Evolutionary conservation across 2,888 invertebrate genomes (phyloP).

Genomic region (Eupithecia tripunctaria): DNA sequence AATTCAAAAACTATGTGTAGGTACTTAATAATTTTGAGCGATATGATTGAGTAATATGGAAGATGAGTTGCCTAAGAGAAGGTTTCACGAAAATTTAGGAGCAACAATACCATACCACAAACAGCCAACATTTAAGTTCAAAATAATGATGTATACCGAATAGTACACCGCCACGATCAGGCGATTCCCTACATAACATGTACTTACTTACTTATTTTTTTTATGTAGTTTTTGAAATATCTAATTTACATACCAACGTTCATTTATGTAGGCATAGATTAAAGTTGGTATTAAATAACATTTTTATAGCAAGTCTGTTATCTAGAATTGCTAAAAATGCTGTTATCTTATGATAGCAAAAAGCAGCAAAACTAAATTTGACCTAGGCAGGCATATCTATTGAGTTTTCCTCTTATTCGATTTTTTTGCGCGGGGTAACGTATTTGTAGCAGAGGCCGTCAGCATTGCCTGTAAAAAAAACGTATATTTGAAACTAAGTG

Average conservation of each 20-base stretch:
- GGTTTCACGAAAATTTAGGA: background rate
- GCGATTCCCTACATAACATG: background rate
- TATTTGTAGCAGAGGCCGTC: constrained; percentile 87
- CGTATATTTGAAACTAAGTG: constrained; percentile 68
- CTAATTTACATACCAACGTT: too few relatives aligned
- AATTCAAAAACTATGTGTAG: constrained; percentile 10
- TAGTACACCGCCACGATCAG: background rate
- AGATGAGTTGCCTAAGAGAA: background rate
- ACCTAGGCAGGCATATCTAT: constrained; percentile 47
- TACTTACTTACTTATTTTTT: background rate
- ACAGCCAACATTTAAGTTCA: background rate
- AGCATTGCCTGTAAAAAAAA: constrained; percentile 87
- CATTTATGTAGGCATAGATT: background rate
- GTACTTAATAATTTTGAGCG: constrained; percentile 21
- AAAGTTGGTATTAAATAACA: background rate
- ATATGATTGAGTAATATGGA: background rate
- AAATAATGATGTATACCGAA: too few relatives aligned
- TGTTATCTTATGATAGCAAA: constrained; percentile 22
- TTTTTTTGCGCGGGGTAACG: constrained; percentile 88
- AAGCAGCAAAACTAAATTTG: constrained; percentile 20
- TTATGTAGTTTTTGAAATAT: background rate
- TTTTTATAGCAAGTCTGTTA: constrained; percentile 17
- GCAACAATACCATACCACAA: background rate
- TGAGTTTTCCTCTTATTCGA: constrained; percentile 88
- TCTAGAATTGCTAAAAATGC: constrained; percentile 26